A percentile compares a stretch with the other conserved stretches of the same genome.
These are phyloP conservation scores for Eurosta solidaginis DNA, from an alignment of 1,140 invertebrate genomes.

Conservation along the genomic window DNA sequence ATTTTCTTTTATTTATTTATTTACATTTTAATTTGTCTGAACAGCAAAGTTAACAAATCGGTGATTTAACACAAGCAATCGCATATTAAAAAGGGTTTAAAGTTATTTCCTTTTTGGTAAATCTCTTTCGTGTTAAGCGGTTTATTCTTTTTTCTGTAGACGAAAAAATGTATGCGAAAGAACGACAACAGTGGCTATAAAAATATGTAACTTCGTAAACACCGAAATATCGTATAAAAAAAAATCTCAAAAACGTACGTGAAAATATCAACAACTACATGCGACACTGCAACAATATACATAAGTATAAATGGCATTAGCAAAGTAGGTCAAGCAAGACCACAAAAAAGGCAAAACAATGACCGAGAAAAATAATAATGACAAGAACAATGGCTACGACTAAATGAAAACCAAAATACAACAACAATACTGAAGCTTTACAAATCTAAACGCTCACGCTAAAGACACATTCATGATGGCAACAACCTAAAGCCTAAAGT, in stretches of 20 bases:
- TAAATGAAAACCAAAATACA: not conserved
- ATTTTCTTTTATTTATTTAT: slow-evolving; percentile 24
- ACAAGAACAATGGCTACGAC: not conserved
- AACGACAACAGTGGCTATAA: slow-evolving; percentile 6
- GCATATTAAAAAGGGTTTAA: slow-evolving; percentile 23
- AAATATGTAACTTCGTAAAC: not conserved
- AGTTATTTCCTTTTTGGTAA: slow-evolving; percentile 1
- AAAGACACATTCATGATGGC: not conserved
- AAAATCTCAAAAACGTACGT: not conserved
- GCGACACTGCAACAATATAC: slow-evolving; percentile 9
- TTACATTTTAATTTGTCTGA: slow-evolving; percentile 21
- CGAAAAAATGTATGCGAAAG: not conserved
- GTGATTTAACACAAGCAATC: not conserved
- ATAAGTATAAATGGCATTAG: slow-evolving; percentile 25
- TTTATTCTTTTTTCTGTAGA: slow-evolving; percentile 1
- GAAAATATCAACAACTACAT: not conserved
- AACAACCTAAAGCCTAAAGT: slow-evolving; percentile 1
- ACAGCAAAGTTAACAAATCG: slow-evolving; percentile 9
- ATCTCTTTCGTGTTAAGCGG: not conserved
- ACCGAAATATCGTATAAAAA: not conserved
- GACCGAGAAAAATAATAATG: slow-evolving; percentile 22
- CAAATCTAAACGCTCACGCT: not conserved
- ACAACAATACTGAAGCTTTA: not conserved
- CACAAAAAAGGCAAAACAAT: slow-evolving; percentile 6
- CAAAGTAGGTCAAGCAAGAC: slow-evolving; percentile 13